Percentiles rank a stretch among this genome's conserved stretches.
phyloP scores from a whole-genome alignment of 37 sponge, comb jelly and placozoan species.

The Axinella damicornis region DNA sequence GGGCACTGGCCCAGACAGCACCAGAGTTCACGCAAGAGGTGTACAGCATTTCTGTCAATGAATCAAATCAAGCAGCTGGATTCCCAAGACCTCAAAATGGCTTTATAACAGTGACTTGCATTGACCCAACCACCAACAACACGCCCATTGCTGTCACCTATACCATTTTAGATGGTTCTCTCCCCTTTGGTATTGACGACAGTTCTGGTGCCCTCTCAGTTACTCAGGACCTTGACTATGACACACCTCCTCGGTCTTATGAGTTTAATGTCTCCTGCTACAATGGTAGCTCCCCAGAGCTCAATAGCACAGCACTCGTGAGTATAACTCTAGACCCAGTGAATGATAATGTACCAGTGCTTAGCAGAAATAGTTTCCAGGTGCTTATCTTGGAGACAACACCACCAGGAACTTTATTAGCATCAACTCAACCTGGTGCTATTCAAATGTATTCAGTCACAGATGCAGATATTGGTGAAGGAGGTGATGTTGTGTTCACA shows the following conservation, averaged over 20 bases:
- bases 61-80: too few relatives aligned
- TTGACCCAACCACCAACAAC: not conserved
- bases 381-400: not conserved
- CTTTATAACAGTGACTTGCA: slow-evolving; percentile 4
- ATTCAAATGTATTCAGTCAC: not conserved
- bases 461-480: slow-evolving; percentile 26
- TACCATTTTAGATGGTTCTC: not conserved
- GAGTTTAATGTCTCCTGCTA: not conserved
- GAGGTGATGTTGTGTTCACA: not conserved
- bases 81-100: too few relatives aligned
- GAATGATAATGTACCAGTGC: slow-evolving; percentile 45
- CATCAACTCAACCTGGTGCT: not conserved
- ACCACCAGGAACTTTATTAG: not conserved
- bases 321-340: slow-evolving; percentile 41
- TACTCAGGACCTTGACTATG: slow-evolving; percentile 1
- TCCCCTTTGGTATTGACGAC: slow-evolving; percentile 18
- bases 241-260: not conserved
- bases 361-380: not conserved
- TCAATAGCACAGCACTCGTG: slow-evolving; percentile 21
- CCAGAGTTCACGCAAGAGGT: too few relatives aligned
- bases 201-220: slow-evolving; percentile 26
- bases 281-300: not conserved
- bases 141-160: not conserved
- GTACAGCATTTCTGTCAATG: too few relatives aligned
- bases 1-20: not conserved